phyloP scores from a whole-genome alignment of 2,888 invertebrate species.

The Parnassius orleans region DNA sequence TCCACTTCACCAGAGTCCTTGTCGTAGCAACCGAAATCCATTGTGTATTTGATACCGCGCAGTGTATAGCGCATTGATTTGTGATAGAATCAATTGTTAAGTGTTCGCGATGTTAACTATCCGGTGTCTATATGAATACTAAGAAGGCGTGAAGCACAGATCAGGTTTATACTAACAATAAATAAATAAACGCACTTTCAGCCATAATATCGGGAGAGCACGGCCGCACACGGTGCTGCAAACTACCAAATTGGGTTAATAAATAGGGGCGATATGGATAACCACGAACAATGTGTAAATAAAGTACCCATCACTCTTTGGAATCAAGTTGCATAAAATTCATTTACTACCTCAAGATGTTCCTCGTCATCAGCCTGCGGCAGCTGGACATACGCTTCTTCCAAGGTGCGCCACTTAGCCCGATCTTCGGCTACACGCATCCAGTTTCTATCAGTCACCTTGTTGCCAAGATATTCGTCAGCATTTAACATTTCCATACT shows the following conservation, averaged over 20 bases:
- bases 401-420: too few relatives aligned
- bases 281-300: too few relatives aligned
- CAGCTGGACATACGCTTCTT: too few relatives aligned
- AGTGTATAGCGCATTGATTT: slow-evolving; percentile 53
- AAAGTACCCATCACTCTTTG: too few relatives aligned
- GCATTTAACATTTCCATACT: too few relatives aligned
- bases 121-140: slow-evolving; percentile 69
- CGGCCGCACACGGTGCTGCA: slow-evolving; percentile 60
- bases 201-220: slow-evolving; percentile 62
- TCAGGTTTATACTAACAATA: slow-evolving; percentile 64
- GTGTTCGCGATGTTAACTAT: slow-evolving; percentile 62
- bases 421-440: too few relatives aligned
- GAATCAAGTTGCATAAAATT: too few relatives aligned
- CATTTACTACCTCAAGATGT: too few relatives aligned
- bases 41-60: slow-evolving; percentile 54
- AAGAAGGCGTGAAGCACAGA: slow-evolving; percentile 62
- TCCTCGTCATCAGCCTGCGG: too few relatives aligned
- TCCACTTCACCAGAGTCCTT: slow-evolving; percentile 85
- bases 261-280: too few relatives aligned
- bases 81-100: slow-evolving; percentile 48
- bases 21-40: slow-evolving; percentile 84
- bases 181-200: slow-evolving; percentile 75
- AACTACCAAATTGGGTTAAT: slow-evolving; percentile 69
- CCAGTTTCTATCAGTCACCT: too few relatives aligned
- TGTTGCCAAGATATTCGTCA: too few relatives aligned